A percentile compares a stretch with the other conserved stretches of the same genome.
Conservation (phyloP, 2,113 vertebrate species). For the Litocranius walleri region DNA sequence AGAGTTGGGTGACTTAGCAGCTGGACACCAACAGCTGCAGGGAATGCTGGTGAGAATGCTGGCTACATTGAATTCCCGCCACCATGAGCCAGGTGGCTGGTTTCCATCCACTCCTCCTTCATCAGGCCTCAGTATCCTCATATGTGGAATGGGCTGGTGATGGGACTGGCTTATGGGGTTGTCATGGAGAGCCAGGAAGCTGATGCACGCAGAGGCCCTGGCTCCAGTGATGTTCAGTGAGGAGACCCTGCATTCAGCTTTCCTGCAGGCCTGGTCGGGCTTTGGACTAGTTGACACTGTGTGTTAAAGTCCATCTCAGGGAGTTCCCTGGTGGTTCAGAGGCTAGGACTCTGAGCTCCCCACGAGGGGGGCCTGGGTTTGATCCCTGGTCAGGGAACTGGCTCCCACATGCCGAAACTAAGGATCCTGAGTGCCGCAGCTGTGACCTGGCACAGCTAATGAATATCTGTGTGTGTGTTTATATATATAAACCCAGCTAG, state of each 20-base stretch:
- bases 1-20: not conserved
- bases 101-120: too few relatives aligned
- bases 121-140: not conserved
- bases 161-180: not conserved
- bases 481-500: not conserved
- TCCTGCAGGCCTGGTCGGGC: not conserved
- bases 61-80: accelerated
- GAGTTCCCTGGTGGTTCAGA: not conserved
- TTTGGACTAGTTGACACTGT: not conserved
- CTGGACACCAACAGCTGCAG: not conserved
- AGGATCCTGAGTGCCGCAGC: not conserved
- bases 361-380: not conserved
- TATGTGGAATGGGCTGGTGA: not conserved
- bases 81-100: too few relatives aligned
- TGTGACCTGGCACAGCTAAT: not conserved
- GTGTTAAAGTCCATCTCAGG: not conserved
- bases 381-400: not conserved
- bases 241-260: not conserved
- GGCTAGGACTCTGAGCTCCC: not conserved
- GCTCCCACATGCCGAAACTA: not conserved
- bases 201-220: too few relatives aligned
- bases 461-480: not conserved
- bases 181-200: not conserved
- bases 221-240: not conserved
- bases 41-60: not conserved